Conservation (phyloP, 1,140 invertebrate genomes). For the Portunus trituberculatus region DNA sequence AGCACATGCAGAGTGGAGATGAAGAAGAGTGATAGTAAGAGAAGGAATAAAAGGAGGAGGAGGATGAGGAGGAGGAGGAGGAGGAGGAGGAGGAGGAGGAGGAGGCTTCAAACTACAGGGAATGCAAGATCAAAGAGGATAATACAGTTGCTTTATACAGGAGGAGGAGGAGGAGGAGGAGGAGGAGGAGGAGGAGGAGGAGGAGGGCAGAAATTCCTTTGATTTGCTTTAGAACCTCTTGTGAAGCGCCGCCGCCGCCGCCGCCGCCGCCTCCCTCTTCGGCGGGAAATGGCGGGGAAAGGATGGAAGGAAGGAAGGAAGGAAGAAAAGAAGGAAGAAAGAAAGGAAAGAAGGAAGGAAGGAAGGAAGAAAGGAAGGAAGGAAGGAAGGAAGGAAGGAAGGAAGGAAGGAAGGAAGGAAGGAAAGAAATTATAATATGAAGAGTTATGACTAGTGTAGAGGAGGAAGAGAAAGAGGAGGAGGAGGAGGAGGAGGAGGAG, state of each 20-base stretch:
- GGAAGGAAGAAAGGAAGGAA: too few relatives aligned
- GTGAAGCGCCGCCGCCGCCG: too few relatives aligned
- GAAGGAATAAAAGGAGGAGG: background rate
- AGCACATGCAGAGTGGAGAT: too few relatives aligned
- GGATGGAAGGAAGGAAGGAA: background rate
- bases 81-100: background rate
- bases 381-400: background rate
- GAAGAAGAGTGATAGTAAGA: background rate
- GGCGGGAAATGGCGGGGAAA: background rate
- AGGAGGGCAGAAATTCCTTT: too few relatives aligned
- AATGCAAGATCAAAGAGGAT: too few relatives aligned
- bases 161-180: too few relatives aligned
- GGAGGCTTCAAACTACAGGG: background rate
- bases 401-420: background rate
- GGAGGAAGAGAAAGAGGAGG: background rate
- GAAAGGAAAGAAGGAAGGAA: too few relatives aligned
- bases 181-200: too few relatives aligned
- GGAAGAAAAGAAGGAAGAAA: too few relatives aligned
- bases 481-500: background rate
- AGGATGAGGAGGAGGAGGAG: conserved; percentile 4
- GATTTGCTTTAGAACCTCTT: too few relatives aligned
- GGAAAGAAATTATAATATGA: background rate
- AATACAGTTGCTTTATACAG: too few relatives aligned
- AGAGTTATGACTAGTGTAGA: background rate
- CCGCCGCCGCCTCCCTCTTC: background rate